phyloP scores from a whole-genome alignment of 2,888 invertebrate genomes.

The Catocala fraxini region DNA sequence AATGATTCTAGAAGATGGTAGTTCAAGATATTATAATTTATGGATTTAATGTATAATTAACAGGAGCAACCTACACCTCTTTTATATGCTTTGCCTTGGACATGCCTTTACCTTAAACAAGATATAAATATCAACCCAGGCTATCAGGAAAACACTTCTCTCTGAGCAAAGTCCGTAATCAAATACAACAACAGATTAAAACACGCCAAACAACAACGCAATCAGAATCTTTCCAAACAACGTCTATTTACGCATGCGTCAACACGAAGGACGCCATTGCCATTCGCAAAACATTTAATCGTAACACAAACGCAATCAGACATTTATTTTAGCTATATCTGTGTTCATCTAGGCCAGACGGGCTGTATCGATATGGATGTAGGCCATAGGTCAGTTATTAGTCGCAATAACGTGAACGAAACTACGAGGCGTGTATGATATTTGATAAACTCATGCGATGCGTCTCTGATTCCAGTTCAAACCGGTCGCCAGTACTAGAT shows the following conservation, averaged over 20 bases:
- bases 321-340: constrained; percentile 57
- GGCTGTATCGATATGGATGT: constrained; percentile 63
- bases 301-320: constrained; percentile 45
- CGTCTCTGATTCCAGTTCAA: constrained; percentile 30
- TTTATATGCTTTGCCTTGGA: too few species aligned
- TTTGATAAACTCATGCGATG: constrained; percentile 42
- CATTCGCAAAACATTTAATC: constrained; percentile 17
- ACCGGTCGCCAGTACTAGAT: constrained; percentile 28
- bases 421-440: constrained; percentile 43
- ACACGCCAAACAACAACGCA: neutral
- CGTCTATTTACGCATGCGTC: constrained; percentile 24
- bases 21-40: too few species aligned
- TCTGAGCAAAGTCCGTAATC: neutral
- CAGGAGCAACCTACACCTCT: too few species aligned
- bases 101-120: too few species aligned
- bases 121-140: too few species aligned
- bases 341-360: constrained; percentile 76
- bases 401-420: constrained; percentile 66
- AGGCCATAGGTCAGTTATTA: constrained; percentile 77
- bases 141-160: too few species aligned
- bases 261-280: constrained; percentile 4
- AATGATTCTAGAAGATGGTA: too few species aligned
- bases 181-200: neutral
- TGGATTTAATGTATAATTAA: too few species aligned
- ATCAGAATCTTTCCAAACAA: neutral